phyloP scores from a whole-genome alignment of 2,888 invertebrate genomes.

The Caenorhabditis japonica region DNA sequence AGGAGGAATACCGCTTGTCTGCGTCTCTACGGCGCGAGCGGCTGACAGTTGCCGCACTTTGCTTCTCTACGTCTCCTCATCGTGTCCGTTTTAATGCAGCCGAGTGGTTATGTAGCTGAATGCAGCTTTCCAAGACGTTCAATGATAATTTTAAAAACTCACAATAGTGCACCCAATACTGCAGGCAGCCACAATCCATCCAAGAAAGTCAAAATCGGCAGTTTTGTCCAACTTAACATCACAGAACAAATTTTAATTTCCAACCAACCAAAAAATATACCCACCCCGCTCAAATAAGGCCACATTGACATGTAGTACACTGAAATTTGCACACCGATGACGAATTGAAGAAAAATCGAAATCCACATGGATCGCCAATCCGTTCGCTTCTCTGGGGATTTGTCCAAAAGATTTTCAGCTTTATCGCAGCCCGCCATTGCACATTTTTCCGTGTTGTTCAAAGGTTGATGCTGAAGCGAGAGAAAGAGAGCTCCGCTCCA shows the following conservation, averaged over 20 bases:
- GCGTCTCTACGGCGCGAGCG: too few relatives aligned
- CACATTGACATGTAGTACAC: conserved; percentile 63
- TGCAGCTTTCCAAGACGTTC: too few relatives aligned
- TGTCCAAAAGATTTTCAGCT: too few relatives aligned
- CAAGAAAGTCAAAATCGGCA: conserved; percentile 50
- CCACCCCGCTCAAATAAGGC: conserved; percentile 59
- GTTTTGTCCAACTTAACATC: conserved; percentile 29
- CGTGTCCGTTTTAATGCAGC: too few relatives aligned
- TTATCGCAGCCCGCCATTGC: too few relatives aligned
- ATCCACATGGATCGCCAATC: conserved; percentile 59
- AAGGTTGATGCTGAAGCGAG: too few relatives aligned
- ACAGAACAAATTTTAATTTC: background rate
- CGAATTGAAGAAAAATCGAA: conserved; percentile 44
- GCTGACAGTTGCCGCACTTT: too few relatives aligned
- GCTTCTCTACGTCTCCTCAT: too few relatives aligned
- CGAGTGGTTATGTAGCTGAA: too few relatives aligned
- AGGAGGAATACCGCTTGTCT: too few relatives aligned
- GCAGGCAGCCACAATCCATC: conserved; percentile 61
- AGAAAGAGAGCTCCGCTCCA: too few relatives aligned
- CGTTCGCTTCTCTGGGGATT: conserved; percentile 25
- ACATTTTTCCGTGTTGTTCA: too few relatives aligned
- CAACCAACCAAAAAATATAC: background rate
- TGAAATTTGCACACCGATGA: conserved; percentile 56
- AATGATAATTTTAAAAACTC: conserved; percentile 6
- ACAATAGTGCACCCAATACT: conserved; percentile 57